Evolutionary conservation across 2,113 vertebrate species (phyloP).

Genomic region (Theristicus caerulescens): DNA sequence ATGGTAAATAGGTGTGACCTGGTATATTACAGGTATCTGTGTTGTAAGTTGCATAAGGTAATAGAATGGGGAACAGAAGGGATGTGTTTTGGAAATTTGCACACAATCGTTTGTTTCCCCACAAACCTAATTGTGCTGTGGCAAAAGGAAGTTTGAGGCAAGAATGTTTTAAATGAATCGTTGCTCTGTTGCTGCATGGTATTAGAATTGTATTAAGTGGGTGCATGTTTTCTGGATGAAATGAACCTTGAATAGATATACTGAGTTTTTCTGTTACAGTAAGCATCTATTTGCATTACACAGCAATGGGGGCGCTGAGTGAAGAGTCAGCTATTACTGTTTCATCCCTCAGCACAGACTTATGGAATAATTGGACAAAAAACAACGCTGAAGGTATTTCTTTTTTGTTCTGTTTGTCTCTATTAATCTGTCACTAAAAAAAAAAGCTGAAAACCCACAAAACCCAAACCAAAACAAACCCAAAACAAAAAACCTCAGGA

Average conservation of each 20-base stretch:
- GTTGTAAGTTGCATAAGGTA: neutral
- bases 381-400: conserved; percentile 70
- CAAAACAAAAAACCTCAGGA: neutral
- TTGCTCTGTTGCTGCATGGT: neutral
- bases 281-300: conserved; percentile 42
- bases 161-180: neutral
- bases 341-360: conserved; percentile 24
- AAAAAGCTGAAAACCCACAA: too few species aligned
- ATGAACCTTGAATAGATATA: neutral
- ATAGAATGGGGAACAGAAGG: neutral
- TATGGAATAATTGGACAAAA: conserved; percentile 65
- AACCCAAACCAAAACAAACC: too few species aligned
- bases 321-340: conserved; percentile 34
- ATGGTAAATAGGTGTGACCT: neutral
- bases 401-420: conserved; percentile 13
- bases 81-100: neutral
- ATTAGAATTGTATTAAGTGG: neutral
- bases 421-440: neutral
- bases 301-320: conserved; percentile 67
- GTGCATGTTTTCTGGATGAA: neutral
- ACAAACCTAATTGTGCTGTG: neutral
- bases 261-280: conserved; percentile 51
- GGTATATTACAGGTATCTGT: neutral
- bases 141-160: neutral
- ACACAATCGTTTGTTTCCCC: neutral